phyloP scores from a whole-genome alignment of 2,888 invertebrate species.

The Erpobdella octoculata region DNA sequence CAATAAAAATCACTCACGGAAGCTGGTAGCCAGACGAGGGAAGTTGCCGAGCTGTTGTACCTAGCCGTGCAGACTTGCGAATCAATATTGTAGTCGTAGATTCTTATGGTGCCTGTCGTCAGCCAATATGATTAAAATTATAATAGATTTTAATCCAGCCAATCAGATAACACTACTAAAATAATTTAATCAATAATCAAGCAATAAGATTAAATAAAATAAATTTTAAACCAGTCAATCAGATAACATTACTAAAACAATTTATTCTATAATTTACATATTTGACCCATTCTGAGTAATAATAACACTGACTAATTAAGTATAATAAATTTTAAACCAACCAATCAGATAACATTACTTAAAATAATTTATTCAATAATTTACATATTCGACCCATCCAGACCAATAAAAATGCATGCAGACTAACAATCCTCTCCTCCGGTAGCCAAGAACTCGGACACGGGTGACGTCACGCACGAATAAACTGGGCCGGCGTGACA shows the following conservation, averaged over 20 bases:
- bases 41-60: constrained; percentile 27
- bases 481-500: constrained; percentile 70
- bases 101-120: constrained; percentile 26
- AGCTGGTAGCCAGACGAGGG: constrained; percentile 28
- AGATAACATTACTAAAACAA: too few relatives aligned
- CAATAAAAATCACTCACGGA: constrained; percentile 17
- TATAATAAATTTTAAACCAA: too few relatives aligned
- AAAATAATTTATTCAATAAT: neutral
- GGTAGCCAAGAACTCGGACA: constrained; percentile 65
- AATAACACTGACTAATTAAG: too few relatives aligned
- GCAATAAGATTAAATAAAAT: too few relatives aligned
- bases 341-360: too few relatives aligned
- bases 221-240: too few relatives aligned
- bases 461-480: constrained; percentile 64
- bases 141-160: too few relatives aligned
- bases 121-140: too few relatives aligned
- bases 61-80: neutral
- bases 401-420: neutral
- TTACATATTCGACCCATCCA: neutral
- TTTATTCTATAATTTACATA: too few relatives aligned
- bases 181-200: neutral
- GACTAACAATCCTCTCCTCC: constrained; percentile 65
- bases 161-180: too few relatives aligned
- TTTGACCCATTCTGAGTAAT: too few relatives aligned
- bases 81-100: constrained; percentile 22